These are phyloP conservation scores for Lochmaea crataegi DNA, from an alignment of 2,888 invertebrate species.

Conservation along the genomic window DNA sequence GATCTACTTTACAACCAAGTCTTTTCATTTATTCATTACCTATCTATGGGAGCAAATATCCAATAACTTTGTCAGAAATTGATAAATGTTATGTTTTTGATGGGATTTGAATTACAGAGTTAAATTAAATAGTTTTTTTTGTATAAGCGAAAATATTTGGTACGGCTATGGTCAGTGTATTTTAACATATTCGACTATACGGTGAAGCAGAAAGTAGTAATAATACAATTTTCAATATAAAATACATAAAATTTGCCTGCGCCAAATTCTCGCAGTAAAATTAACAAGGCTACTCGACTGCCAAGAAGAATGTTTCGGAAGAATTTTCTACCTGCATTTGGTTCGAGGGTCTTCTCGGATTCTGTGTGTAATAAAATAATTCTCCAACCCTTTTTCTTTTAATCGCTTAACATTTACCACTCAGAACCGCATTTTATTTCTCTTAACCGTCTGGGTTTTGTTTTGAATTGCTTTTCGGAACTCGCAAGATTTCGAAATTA, in stretches of 20 bases:
- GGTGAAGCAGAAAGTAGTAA: too few species aligned
- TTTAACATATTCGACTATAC: too few species aligned
- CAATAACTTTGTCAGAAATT: too few species aligned
- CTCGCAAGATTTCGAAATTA: neutral
- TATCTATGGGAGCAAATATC: too few species aligned
- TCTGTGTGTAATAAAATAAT: neutral
- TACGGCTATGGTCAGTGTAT: too few species aligned
- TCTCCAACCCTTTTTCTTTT: conserved; percentile 3
- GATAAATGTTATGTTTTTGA: too few species aligned
- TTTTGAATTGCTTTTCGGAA: conserved; percentile 5
- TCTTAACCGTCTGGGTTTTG: conserved; percentile 2
- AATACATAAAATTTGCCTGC: neutral
- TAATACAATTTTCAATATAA: too few species aligned
- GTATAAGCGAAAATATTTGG: too few species aligned
- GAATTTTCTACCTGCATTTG: conserved; percentile 8
- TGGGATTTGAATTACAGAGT: too few species aligned
- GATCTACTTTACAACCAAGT: too few species aligned
- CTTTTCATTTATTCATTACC: too few species aligned
- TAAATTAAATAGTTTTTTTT: too few species aligned
- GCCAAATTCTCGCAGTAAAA: neutral
- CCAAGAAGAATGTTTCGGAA: neutral
- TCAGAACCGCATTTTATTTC: conserved; percentile 1
- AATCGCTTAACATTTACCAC: neutral
- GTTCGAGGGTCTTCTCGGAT: neutral
- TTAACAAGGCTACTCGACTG: neutral